Percentiles rank a stretch among this genome's conserved stretches.
phyloP scores from a whole-genome alignment of 2,888 invertebrate genomes.

The Orchesella flavescens region DNA sequence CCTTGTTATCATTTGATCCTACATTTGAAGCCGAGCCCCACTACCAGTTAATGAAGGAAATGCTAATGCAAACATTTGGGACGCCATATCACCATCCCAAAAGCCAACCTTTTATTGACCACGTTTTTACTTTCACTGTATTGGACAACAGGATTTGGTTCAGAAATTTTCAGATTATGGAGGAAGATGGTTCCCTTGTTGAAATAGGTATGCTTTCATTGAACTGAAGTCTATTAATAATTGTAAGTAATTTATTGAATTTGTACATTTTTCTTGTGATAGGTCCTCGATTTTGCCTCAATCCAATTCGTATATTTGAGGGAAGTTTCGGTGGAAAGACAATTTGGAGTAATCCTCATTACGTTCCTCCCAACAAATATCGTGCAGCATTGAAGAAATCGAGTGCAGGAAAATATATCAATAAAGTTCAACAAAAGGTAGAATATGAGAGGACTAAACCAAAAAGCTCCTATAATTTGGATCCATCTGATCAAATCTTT shows the following conservation, averaged over 20 bases:
- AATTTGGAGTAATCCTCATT: conserved; percentile 94
- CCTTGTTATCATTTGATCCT: conserved; percentile 94
- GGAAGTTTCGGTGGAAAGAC: conserved; percentile 94
- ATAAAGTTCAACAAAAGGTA: conserved; percentile 86
- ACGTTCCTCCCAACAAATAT: conserved; percentile 90
- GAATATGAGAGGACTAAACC: conserved; percentile 83
- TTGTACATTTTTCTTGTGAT: conserved; percentile 62
- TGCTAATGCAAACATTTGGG: conserved; percentile 87
- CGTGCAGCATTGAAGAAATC: conserved; percentile 82
- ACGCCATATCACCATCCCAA: conserved; percentile 97
- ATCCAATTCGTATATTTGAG: conserved; percentile 92
- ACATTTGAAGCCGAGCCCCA: conserved; percentile 85
- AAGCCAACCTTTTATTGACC: conserved; percentile 98
- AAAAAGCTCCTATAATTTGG: conserved; percentile 78
- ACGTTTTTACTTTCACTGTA: conserved; percentile 92
- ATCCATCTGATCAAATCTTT: conserved; percentile 85
- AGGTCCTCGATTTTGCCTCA: conserved; percentile 80
- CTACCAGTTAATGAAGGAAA: conserved; percentile 85
- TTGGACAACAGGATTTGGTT: conserved; percentile 98
- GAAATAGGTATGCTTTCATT: conserved; percentile 84
- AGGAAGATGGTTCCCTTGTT: conserved; percentile 94
- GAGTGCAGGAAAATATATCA: conserved; percentile 84
- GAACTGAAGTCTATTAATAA: conserved; percentile 98
- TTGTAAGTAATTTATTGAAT: conserved; percentile 76
- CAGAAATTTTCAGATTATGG: conserved; percentile 96